Percentiles rank a stretch among this genome's conserved stretches.
phyloP scores from a whole-genome alignment of 2,113 vertebrate genomes.

The Osmerus mordax region DNA sequence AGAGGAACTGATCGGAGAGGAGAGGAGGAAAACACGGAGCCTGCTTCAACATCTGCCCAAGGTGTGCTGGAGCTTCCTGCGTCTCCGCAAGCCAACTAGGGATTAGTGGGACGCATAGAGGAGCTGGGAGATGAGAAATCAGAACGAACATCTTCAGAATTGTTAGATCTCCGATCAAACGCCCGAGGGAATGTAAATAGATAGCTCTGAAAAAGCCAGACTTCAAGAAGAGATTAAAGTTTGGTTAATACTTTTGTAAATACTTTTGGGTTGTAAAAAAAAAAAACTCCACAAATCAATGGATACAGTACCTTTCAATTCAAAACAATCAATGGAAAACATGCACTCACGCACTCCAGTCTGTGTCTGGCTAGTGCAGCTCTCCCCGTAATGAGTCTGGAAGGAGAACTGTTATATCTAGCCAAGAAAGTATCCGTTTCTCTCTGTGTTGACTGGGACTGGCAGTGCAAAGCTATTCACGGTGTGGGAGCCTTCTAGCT shows the following conservation, averaged over 20 bases:
- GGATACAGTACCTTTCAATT: not conserved
- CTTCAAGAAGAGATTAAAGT: conserved; percentile 1
- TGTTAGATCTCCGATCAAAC: conserved; percentile 9
- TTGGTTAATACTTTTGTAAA: too few relatives aligned
- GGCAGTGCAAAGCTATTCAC: conserved; percentile 70
- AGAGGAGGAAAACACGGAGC: conserved; percentile 11
- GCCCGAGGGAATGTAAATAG: not conserved
- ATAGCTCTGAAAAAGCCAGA: conserved; percentile 19
- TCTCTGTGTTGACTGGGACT: conserved; percentile 64
- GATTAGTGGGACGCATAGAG: conserved; percentile 31
- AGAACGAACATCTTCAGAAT: conserved; percentile 41
- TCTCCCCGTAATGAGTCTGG: conserved; percentile 26
- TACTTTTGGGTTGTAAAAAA: too few relatives aligned
- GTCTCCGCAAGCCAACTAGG: conserved; percentile 7
- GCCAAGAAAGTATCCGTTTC: conserved; percentile 55
- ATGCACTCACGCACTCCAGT: too few relatives aligned
- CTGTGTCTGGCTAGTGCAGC: conserved; percentile 23
- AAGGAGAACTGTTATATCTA: conserved; percentile 46
- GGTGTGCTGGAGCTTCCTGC: conserved; percentile 4
- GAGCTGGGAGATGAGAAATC: conserved; percentile 47
- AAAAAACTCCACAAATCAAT: not conserved
- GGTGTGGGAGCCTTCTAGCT: conserved; percentile 63
- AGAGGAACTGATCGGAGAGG: conserved; percentile 10
- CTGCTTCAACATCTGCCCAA: conserved; percentile 26
- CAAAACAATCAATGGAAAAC: not conserved